Conservation (phyloP, 2,113 vertebrate genomes). For the Corythoichthys haematopterus region DNA sequence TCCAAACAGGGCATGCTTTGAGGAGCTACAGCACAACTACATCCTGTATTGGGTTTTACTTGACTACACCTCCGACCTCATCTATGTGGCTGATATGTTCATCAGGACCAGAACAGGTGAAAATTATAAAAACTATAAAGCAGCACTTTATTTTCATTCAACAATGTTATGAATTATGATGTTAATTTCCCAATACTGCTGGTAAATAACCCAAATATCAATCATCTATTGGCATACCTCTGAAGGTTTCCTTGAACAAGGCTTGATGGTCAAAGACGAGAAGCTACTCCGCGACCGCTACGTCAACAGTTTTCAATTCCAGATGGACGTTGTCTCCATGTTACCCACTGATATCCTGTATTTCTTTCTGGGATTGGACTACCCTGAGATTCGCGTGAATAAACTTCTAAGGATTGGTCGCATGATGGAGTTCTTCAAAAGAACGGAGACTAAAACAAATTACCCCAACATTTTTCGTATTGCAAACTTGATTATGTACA, state of each 20-base stretch:
- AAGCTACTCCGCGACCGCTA: constrained; percentile 80
- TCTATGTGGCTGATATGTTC: constrained; percentile 89
- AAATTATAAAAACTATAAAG: not conserved
- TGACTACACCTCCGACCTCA: constrained; percentile 82
- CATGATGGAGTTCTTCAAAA: constrained; percentile 94
- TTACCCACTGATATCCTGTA: constrained; percentile 89
- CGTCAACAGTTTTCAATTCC: constrained; percentile 79
- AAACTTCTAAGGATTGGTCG: constrained; percentile 84
- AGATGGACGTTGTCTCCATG: constrained; percentile 83
- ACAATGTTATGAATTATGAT: no score
- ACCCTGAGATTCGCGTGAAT: constrained; percentile 93
- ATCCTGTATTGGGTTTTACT: constrained; percentile 80
- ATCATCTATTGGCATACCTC: not conserved
- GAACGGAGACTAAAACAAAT: constrained; percentile 92
- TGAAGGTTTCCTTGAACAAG: constrained; percentile 90
- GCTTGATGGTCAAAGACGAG: constrained; percentile 84
- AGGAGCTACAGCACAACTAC: constrained; percentile 87
- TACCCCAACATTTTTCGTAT: constrained; percentile 97
- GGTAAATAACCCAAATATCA: not conserved
- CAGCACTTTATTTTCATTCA: no score
- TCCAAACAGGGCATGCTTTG: constrained; percentile 85
- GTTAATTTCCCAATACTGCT: not conserved
- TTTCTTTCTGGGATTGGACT: constrained; percentile 81
- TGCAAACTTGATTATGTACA: constrained; percentile 94
- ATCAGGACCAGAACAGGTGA: constrained; percentile 87